phyloP scores from a whole-genome alignment of 1,140 invertebrate species.

The Habropoda laboriosa region DNA sequence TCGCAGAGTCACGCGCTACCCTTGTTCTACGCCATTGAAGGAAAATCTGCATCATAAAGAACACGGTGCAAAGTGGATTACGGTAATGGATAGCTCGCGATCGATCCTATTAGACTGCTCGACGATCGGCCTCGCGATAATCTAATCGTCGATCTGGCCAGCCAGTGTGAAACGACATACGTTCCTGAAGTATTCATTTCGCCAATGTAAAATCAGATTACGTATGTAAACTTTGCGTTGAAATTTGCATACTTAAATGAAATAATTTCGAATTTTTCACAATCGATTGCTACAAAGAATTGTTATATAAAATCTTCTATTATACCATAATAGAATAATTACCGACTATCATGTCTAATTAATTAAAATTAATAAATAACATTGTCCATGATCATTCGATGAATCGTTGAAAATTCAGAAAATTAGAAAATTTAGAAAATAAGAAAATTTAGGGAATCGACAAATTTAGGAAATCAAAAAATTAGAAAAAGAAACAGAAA shows the following conservation, averaged over 20 bases:
- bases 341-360: too few relatives aligned
- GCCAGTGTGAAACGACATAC: constrained; percentile 71
- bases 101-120: constrained; percentile 62
- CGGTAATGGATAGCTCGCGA: constrained; percentile 72
- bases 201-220: not conserved
- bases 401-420: too few relatives aligned
- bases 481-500: too few relatives aligned
- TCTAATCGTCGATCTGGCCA: constrained; percentile 58
- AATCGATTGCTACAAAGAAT: too few relatives aligned
- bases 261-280: too few relatives aligned
- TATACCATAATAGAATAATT: too few relatives aligned
- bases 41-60: constrained; percentile 66
- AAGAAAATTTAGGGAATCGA: too few relatives aligned
- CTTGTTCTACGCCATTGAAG: constrained; percentile 41
- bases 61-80: constrained; percentile 73
- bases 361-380: too few relatives aligned
- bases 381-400: too few relatives aligned
- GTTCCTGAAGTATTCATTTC: constrained; percentile 65
- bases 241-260: not conserved
- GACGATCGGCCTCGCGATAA: constrained; percentile 60
- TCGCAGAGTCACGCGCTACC: constrained; percentile 54
- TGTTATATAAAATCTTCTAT: too few relatives aligned
- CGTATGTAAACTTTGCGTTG: not conserved
- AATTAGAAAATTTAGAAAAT: too few relatives aligned
- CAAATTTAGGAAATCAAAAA: too few relatives aligned